Base-by-base conservation (phyloP, 1,140 invertebrate species). In the Drosophila neocordata region DNA sequence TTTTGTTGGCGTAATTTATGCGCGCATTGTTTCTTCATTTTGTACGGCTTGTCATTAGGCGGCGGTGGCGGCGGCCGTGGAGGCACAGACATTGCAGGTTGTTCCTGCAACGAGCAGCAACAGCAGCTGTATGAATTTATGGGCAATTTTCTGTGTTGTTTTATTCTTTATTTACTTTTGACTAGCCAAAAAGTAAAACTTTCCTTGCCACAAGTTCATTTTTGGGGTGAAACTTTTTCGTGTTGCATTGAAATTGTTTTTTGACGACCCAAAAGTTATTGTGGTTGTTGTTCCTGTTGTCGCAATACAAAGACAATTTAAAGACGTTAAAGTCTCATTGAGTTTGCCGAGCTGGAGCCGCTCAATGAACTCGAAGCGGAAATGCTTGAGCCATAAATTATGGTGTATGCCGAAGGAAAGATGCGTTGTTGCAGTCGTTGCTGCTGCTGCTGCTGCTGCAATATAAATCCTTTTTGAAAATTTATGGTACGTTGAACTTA, bases 401-500 rank as follows among this genome's bases (percentile, higher is more conserved):
- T 83, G 65, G 68, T 55, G 66, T 66, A 66, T 73, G 69, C 67
- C 56, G 44, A 15, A 15, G 58, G 41, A 44, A 37, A 37, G 58
- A 12, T 18, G 62, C 12, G 15, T 15, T 37, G 65, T 22, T 58
- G 58, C 37, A 51, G 65, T 41, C 63, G 66, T 48, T 48, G 41
- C 15, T 41, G 38, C 13, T 44, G 24, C 53, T 48, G 41, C 15
- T 41, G 38, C 13, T 44, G 24, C 53, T 57, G 80, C 71, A 78
- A 77, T 83, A 87, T 85, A 82, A 85, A 87, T 85, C 82, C 74
- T 74, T 82, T 80, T 71, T 59, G 65, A 27, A 82, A 87, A 85
- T 85, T 85, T 85, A 85, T 87, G 71, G 82, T 82, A 75, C 78
- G 80, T 85, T 85, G 82, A 85, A 85, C 82, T 85, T 85, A 85